Percentiles rank a stretch among this genome's conserved stretches.
Evolutionary conservation across 2,797 vertebrate genomes (phyloP).

Genomic region (Cyclura pinguis): DNA sequence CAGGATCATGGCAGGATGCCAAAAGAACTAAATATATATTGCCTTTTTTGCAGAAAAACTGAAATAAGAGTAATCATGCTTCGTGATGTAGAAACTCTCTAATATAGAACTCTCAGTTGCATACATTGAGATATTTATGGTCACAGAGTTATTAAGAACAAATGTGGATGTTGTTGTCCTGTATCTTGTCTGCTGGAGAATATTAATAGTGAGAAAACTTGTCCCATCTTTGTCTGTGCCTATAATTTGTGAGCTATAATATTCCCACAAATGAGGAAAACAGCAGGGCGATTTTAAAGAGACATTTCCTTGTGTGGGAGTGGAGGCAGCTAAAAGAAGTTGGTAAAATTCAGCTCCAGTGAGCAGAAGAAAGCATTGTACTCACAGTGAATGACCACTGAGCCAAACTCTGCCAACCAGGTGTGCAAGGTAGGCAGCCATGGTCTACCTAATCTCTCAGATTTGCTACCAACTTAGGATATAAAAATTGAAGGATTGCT

Average conservation of each 20-base stretch:
- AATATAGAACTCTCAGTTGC: accelerated
- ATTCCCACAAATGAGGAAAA: background rate
- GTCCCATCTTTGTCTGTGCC: background rate
- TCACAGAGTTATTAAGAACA: background rate
- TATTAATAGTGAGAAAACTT: constrained; percentile 17
- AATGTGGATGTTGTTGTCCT: background rate
- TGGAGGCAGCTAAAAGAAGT: no score
- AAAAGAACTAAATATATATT: constrained; percentile 9
- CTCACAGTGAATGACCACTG: background rate
- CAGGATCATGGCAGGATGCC: background rate
- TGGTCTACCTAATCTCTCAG: background rate
- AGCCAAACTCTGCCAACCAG: background rate
- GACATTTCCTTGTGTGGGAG: background rate
- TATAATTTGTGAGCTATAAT: constrained; percentile 15
- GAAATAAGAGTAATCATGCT: background rate
- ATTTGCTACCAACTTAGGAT: background rate
- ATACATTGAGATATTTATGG: background rate
- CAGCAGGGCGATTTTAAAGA: background rate
- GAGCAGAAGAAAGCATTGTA: background rate
- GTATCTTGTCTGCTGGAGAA: background rate
- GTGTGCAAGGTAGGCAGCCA: background rate
- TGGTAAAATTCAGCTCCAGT: background rate
- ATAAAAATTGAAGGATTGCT: background rate
- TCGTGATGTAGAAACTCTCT: background rate
- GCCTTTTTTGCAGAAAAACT: accelerated